Conservation (phyloP, 2,797 vertebrate genomes). For the Buphagus erythrorhynchus region DNA sequence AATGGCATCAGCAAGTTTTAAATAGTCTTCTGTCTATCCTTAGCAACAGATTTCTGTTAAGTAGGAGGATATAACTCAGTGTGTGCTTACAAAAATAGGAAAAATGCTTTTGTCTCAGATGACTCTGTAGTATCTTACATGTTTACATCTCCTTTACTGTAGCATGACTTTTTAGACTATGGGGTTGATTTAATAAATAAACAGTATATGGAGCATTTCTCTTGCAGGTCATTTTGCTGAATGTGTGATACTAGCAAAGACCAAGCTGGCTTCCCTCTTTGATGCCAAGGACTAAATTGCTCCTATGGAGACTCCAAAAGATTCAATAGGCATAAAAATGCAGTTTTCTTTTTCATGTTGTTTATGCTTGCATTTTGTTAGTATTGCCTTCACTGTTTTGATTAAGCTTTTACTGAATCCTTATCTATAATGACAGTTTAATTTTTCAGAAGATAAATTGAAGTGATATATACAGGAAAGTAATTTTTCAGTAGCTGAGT, state of each 20-base stretch:
- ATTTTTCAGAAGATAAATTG: neutral
- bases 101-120: neutral
- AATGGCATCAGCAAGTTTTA: neutral
- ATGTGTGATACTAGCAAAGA: neutral
- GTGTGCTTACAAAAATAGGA: neutral
- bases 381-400: neutral
- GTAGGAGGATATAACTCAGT: neutral
- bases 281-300: neutral
- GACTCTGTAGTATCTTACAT: neutral
- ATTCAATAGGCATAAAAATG: neutral
- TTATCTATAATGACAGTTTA: neutral
- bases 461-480: neutral
- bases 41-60: neutral
- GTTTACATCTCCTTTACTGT: neutral
- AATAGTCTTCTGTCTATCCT: neutral
- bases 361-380: neutral
- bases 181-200: neutral
- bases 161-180: neutral
- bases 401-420: neutral
- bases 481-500: neutral
- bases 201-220: neutral
- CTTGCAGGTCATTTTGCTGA: neutral
- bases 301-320: neutral
- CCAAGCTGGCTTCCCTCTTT: neutral
- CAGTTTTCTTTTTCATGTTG: neutral